Conservation (phyloP, 1,140 invertebrate genomes). For the Polypedilum vanderplanki region DNA sequence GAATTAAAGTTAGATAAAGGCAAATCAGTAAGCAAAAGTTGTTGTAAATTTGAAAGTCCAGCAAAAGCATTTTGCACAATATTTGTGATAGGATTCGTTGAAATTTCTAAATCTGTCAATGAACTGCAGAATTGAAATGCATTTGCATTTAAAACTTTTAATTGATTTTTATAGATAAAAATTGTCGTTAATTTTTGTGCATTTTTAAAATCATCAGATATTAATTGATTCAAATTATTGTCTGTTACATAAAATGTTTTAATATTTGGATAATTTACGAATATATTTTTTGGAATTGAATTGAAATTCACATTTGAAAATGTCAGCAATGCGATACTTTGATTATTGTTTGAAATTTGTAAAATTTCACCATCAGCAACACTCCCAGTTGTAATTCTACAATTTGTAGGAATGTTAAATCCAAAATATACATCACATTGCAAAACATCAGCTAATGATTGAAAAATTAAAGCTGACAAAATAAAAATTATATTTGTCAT, state of each 20-base stretch:
- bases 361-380: neutral
- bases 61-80: neutral
- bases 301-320: neutral
- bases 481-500: too few species aligned
- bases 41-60: neutral
- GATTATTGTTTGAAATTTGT: neutral
- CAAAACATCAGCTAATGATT: neutral
- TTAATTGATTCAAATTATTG: neutral
- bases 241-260: neutral
- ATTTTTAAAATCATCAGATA: neutral
- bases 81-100: neutral
- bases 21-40: neutral
- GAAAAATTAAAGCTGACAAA: neutral
- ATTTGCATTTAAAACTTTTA: neutral
- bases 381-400: neutral
- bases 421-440: neutral
- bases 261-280: neutral
- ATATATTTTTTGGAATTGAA: neutral
- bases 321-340: neutral
- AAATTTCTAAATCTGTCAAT: neutral
- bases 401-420: neutral
- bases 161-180: neutral
- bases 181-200: neutral
- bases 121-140: neutral
- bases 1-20: neutral